Percentiles rank a stretch among this genome's conserved stretches.
Evolutionary conservation across 1,140 invertebrate genomes (phyloP).

Genomic region (Pseudobourletiella spinata): DNA sequence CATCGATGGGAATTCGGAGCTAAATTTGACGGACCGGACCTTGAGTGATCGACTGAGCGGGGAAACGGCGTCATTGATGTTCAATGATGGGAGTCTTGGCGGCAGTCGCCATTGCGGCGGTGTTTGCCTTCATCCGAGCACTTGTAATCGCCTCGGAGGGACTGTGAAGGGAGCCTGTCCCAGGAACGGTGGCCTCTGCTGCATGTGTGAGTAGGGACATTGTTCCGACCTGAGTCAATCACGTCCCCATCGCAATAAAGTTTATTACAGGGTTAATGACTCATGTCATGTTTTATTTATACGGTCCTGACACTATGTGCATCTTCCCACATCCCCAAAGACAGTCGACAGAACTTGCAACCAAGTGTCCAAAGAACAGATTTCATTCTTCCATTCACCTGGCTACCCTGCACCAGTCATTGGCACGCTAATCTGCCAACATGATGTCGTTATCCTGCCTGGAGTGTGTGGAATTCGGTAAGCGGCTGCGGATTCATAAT

Average conservation of each 20-base stretch:
- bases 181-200: constrained; percentile 23
- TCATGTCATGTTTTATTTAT: too few species aligned
- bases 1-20: too few species aligned
- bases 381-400: constrained; percentile 39
- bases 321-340: too few species aligned
- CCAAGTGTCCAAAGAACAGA: constrained; percentile 36
- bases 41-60: background rate
- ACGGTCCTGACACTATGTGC: too few species aligned
- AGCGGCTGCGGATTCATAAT: too few species aligned
- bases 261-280: too few species aligned
- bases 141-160: constrained; percentile 22
- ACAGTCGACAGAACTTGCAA: constrained; percentile 40
- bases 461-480: constrained; percentile 37
- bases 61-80: background rate
- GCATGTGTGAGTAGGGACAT: constrained; percentile 23
- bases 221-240: too few species aligned
- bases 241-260: too few species aligned
- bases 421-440: constrained; percentile 41
- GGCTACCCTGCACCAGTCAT: constrained; percentile 38
- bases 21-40: background rate
- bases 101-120: constrained; percentile 4
- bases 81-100: constrained; percentile 4
- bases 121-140: constrained; percentile 16
- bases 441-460: constrained; percentile 38
- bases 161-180: constrained; percentile 8